Evolutionary conservation across 2,113 vertebrate genomes (phyloP).

Genomic region (Tychaedon coryphoeus): DNA sequence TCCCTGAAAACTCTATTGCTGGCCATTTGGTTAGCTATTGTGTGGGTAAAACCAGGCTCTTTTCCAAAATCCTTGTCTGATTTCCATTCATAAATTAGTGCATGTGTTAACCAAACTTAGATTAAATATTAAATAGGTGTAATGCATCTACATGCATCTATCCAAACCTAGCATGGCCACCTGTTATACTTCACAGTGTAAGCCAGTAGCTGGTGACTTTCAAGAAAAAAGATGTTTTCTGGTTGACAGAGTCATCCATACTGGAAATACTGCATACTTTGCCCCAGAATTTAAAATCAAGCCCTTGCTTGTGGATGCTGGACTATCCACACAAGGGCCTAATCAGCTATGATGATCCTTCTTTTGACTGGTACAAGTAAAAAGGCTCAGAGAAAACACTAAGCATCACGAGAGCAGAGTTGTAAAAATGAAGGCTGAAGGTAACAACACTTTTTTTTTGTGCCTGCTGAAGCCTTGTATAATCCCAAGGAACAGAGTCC

Average conservation of each 20-base stretch:
- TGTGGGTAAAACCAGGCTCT: neutral
- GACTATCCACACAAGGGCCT: neutral
- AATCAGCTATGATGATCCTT: neutral
- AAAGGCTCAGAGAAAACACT: neutral
- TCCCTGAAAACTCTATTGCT: neutral
- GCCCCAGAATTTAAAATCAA: neutral
- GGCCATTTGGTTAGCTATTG: conserved; percentile 9
- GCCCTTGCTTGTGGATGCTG: neutral
- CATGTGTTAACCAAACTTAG: neutral
- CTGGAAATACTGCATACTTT: neutral
- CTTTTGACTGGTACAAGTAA: neutral
- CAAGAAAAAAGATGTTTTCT: neutral
- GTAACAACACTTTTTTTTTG: neutral
- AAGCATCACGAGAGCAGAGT: neutral
- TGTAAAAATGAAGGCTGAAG: neutral
- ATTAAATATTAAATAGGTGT: conserved; percentile 9
- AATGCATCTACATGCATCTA: neutral
- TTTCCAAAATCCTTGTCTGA: neutral
- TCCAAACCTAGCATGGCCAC: neutral
- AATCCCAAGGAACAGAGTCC: neutral
- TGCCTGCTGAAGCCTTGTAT: neutral
- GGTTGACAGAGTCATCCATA: neutral
- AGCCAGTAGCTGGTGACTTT: neutral
- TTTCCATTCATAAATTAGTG: conserved; percentile 52
- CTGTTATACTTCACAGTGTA: neutral